A percentile compares a stretch with the other conserved stretches of the same genome.
Conservation (phyloP, 1,140 invertebrate species). For the Caerostris extrusa region DNA sequence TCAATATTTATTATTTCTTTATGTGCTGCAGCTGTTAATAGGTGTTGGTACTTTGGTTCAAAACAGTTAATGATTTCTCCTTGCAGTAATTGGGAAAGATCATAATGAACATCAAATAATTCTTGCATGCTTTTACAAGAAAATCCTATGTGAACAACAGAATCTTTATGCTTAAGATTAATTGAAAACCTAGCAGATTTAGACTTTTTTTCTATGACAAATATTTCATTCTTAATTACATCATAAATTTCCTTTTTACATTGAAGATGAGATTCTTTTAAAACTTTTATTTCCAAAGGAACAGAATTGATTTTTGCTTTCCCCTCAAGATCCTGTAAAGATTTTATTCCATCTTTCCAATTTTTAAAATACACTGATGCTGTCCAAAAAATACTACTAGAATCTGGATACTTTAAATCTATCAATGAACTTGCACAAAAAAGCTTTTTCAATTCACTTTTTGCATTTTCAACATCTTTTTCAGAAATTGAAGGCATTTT, state of each 20-base stretch:
- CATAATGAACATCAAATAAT: background rate
- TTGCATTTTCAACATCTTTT: constrained; percentile 19
- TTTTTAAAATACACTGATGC: constrained; percentile 63
- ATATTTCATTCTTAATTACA: background rate
- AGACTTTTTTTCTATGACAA: background rate
- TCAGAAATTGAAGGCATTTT: background rate
- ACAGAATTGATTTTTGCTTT: constrained; percentile 22
- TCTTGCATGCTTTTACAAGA: constrained; percentile 4
- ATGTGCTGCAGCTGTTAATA: constrained; percentile 16
- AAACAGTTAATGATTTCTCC: constrained; percentile 24
- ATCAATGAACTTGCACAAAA: background rate
- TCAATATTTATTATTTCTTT: background rate
- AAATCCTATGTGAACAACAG: background rate
- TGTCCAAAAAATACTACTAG: background rate
- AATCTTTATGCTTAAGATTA: background rate
- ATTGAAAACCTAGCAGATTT: background rate
- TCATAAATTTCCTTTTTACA: constrained; percentile 21
- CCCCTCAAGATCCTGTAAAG: background rate
- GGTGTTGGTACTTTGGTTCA: background rate
- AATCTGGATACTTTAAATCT: constrained; percentile 38
- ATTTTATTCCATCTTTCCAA: constrained; percentile 41
- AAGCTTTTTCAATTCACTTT: background rate
- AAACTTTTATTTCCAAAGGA: background rate
- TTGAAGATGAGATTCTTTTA: constrained; percentile 16
- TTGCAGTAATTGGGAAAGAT: background rate